These are phyloP conservation scores for Myxocyprinus asiaticus DNA, from an alignment of 2,113 vertebrate species.

Conservation along the genomic window DNA sequence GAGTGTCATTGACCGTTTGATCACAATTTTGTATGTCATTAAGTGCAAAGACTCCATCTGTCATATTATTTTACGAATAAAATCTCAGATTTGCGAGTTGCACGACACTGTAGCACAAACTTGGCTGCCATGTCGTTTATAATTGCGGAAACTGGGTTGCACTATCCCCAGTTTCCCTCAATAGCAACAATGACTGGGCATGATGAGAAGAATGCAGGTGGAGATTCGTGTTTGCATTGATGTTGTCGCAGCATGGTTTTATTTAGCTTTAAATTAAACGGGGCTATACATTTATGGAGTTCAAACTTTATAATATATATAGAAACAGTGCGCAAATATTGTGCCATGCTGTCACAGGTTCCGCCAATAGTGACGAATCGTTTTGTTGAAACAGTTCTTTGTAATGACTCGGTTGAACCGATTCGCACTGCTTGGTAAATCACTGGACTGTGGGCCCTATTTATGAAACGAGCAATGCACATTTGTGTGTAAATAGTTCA, in stretches of 20 bases:
- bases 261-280: background rate
- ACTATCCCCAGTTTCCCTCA: background rate
- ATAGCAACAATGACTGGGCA: slow-evolving; percentile 48
- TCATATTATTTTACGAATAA: background rate
- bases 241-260: background rate
- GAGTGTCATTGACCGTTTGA: background rate
- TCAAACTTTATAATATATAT: background rate
- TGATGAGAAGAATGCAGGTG: slow-evolving; percentile 34
- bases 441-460: background rate
- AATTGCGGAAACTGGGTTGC: background rate
- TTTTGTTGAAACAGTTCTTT: background rate
- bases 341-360: slow-evolving; percentile 1
- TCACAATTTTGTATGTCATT: background rate
- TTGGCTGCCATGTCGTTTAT: background rate
- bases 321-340: background rate
- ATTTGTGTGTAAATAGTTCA: too few relatives aligned
- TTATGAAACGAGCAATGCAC: too few relatives aligned
- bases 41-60: slow-evolving; percentile 6
- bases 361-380: background rate
- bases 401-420: background rate
- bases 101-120: background rate
- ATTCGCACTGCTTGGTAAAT: background rate
- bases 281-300: background rate
- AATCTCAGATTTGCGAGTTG: background rate
- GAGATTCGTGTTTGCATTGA: background rate